Base-by-base conservation (phyloP, 1,140 invertebrate genomes). In the Drosophila dunni region DNA sequence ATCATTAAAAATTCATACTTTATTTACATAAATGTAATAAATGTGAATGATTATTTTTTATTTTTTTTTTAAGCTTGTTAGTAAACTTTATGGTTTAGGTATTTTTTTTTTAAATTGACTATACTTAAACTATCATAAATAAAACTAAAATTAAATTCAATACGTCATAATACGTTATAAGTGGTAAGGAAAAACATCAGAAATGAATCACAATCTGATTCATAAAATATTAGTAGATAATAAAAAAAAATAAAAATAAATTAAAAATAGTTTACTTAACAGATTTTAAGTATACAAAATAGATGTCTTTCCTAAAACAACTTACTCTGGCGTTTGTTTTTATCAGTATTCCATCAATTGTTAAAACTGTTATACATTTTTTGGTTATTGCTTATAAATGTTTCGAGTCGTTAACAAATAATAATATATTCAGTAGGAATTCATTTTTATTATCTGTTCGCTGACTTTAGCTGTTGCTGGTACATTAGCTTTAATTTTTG, bases 401-500 rank as follows among this genome's bases (percentile, higher is more conserved):
- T 50, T 61, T 10, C 24, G 15, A 29, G 48, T n/a, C 38, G 50
- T 33, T 63, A 53, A 53, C 44, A 44, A 45, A 24, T 44, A 45
- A 24, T 44, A 34, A 45, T 54, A 29, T 48, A 65, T 66, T 65
- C 46, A 34, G 40, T 56, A 29, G 40, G 33, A 56, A 46, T 65
- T 48, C 9, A 65, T 50, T 58, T 42, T 45, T 20, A 48, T 67
- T 67, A 67, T 68, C 56, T 51, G 24, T 33, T 15, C 13, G 24
- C 34, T 46, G 44, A n/a, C 34, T 58, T 13, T 29, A 62, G 17
- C 17, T 15, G 11, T 42, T 29, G 38, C 24, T 44, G 24, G 34
- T 33, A 60, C 56, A 54, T 73, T 66, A 60, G 38, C 13, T 67
- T 46, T 17, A 60, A 60, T 61, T 50, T 45, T 61, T 62, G 24